phyloP scores from a whole-genome alignment of 23 tunicate genomes.

The Ascidia mentula region DNA sequence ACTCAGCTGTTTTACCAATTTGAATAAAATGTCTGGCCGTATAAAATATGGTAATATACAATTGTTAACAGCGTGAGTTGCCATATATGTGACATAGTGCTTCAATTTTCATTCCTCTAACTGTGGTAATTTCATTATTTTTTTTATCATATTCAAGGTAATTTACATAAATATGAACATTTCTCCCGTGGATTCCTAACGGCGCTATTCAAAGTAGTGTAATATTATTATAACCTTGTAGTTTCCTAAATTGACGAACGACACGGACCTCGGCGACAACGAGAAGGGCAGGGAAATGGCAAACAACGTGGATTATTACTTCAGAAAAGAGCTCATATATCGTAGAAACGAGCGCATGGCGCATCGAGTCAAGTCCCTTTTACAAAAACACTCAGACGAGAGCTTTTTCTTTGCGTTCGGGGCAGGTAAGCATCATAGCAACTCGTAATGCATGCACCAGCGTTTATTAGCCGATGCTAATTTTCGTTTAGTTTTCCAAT shows the following conservation, averaged over 20 bases:
- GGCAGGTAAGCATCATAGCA: conserved; percentile 39
- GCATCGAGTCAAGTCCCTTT: conserved; percentile 16
- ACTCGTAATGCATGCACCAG: background rate
- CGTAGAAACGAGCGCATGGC: conserved; percentile 53
- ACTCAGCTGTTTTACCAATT: too few species aligned
- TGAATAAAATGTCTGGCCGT: too few species aligned
- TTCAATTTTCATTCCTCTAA: too few species aligned
- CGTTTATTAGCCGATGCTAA: background rate
- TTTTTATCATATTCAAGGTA: too few species aligned
- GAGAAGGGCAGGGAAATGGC: conserved; percentile 23
- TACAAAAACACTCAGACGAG: conserved; percentile 4
- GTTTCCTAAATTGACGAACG: background rate
- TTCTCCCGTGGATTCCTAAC: too few species aligned
- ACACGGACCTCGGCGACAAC: background rate
- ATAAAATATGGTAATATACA: too few species aligned
- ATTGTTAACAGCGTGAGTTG: too few species aligned
- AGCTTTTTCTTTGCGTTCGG: conserved; percentile 52
- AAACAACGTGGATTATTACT: conserved; percentile 31
- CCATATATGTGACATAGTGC: too few species aligned
- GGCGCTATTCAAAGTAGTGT: too few species aligned
- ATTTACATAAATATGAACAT: too few species aligned
- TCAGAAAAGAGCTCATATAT: conserved; percentile 37
- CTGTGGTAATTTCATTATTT: too few species aligned
- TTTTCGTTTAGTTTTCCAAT: background rate
- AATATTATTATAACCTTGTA: background rate